Base-by-base conservation (phyloP, 2,888 invertebrate genomes). In the Lepidocyrtinus sp. region DNA sequence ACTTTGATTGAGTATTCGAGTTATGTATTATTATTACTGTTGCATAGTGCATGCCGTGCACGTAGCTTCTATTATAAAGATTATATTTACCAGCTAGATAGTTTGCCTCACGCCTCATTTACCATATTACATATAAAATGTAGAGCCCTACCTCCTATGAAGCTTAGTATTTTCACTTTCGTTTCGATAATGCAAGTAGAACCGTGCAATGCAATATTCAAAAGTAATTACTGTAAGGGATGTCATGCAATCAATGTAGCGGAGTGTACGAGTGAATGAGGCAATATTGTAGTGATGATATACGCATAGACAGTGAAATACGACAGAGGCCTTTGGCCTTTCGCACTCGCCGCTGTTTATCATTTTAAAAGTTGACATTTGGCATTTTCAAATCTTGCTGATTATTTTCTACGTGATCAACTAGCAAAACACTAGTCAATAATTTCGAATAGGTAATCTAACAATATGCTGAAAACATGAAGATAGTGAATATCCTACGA, bases 261-360 rank as follows among this genome's bases (percentile, higher is more conserved):
- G 36, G 5, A 36, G 36, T 36, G 12, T n/a, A n/a, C n/a, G n/a
- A n/a, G n/a, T n/a, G n/a, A n/a, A n/a, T n/a, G n/a, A n/a, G n/a
- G n/a, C 5, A 36, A 36, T 36, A 36, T 7, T 36, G 5, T 36
- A 36, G 36, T 36, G 36, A 36, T 36, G 36, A 36, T 36, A 36
- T 12, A 36, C 5, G 36, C 5, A 12, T 36, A 36, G 36, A 36
- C 36, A 36, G 36, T 36, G 36, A 36, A 36, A 36, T 36, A 36
- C 36, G 36, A 36, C 36, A 67, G 21, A 71, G 61, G 69, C 69
- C 69, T 69, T 69, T 69, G 69, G 55, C 69, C 69, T 61, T 71
- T 71, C 36, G 24, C 71, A 71, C n/a, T 71, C 36, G 17, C 71
- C 59, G 7, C 27, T 46, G 36, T 27, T 62, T 36, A 27, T 62